These are phyloP conservation scores for Venturia canescens DNA, from an alignment of 1,140 invertebrate genomes.

Conservation along the genomic window DNA sequence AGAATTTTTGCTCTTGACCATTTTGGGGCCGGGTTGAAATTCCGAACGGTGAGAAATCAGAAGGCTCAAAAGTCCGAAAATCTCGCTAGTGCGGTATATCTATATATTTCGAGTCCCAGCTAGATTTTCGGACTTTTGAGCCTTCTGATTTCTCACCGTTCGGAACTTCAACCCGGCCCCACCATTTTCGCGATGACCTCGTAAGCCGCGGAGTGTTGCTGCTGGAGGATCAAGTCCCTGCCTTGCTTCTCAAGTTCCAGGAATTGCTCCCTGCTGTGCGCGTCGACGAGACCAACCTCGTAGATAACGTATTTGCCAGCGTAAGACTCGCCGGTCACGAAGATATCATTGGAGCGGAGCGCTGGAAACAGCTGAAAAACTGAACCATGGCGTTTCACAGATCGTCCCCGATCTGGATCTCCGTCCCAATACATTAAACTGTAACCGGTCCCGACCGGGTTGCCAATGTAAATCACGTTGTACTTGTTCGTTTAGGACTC, in stretches of 20 bases:
- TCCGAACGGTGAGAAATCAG: too few relatives aligned
- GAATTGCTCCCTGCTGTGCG: conserved; percentile 80
- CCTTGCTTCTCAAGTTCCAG: conserved; percentile 79
- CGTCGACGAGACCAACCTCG: conserved; percentile 87
- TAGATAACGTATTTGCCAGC: conserved; percentile 91
- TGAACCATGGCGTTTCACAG: conserved; percentile 82
- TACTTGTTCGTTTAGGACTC: conserved; percentile 86
- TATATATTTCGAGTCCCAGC: too few relatives aligned
- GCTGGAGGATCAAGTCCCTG: conserved; percentile 79
- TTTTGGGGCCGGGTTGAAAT: conserved; percentile 79
- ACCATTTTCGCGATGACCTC: conserved; percentile 84
- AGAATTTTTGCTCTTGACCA: conserved; percentile 86
- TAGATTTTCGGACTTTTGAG: too few relatives aligned
- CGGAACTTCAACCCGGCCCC: too few relatives aligned
- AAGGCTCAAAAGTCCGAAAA: too few relatives aligned
- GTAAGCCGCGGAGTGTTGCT: conserved; percentile 82
- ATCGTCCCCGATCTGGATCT: conserved; percentile 83
- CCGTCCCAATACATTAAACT: conserved; percentile 84
- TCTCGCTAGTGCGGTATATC: too few relatives aligned
- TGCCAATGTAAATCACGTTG: conserved; percentile 90
- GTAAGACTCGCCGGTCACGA: conserved; percentile 92
- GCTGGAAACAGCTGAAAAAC: conserved; percentile 87
- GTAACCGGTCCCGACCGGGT: conserved; percentile 90
- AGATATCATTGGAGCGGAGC: conserved; percentile 82
- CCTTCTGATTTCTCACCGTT: too few relatives aligned